phyloP scores from a whole-genome alignment of 2,113 vertebrate genomes.

The Phainopepla nitens region DNA sequence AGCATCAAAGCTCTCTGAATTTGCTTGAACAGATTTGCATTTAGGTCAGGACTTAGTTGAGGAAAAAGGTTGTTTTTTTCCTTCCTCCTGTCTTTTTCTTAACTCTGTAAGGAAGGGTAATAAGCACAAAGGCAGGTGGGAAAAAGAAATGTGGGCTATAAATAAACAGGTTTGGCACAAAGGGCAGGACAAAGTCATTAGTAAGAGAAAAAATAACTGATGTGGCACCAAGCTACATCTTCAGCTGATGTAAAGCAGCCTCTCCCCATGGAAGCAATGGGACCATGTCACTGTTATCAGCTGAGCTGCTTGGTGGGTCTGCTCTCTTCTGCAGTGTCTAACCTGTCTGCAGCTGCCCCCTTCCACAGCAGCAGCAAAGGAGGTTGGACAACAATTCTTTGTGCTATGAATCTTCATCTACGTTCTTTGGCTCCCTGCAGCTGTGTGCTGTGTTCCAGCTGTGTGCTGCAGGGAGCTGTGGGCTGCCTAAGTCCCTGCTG shows the following conservation, averaged over 20 bases:
- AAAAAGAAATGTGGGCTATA: not conserved
- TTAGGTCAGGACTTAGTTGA: constrained; percentile 1
- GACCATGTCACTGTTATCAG: not conserved
- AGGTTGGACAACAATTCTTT: not conserved
- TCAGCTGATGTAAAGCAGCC: not conserved
- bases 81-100: not conserved
- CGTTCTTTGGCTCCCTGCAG: not conserved
- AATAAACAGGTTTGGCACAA: not conserved
- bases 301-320: not conserved
- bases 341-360: not conserved
- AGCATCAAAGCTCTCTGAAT: not conserved
- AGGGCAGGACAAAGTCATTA: not conserved
- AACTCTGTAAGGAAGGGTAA: not conserved
- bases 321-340: not conserved
- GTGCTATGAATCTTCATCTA: not conserved
- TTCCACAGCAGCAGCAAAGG: not conserved
- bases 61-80: not conserved
- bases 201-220: not conserved
- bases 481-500: not conserved
- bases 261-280: not conserved
- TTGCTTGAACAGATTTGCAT: not conserved
- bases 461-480: too few relatives aligned
- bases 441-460: not conserved
- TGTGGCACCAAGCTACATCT: not conserved
- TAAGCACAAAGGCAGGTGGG: not conserved